Conservation (phyloP, 53 echinoderm and acorn worm species). For the Hippasteria phrygiana region DNA sequence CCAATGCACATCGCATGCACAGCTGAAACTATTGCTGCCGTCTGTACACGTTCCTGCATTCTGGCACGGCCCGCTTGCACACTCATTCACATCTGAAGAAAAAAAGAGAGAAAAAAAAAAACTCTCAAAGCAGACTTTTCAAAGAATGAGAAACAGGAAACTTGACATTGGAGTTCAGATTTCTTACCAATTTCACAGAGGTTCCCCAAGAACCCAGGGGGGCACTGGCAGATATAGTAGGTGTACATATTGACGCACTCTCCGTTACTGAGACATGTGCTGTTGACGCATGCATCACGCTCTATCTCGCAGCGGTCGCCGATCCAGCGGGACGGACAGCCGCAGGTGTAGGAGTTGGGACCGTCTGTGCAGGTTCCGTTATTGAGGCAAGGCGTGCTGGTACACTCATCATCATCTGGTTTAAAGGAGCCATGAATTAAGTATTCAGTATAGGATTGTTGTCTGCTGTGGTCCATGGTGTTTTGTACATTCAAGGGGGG, state of each 20-base stretch:
- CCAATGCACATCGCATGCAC: constrained; percentile 28
- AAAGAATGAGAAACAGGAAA: no score
- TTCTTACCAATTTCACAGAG: constrained; percentile 70
- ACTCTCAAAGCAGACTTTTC: no score
- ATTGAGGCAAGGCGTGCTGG: constrained; percentile 39
- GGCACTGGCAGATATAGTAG: constrained; percentile 53
- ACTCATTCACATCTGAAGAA: constrained; percentile 60
- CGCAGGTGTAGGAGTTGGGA: constrained; percentile 30
- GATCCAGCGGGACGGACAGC: constrained; percentile 41
- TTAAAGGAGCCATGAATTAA: no score
- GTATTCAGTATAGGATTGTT: no score
- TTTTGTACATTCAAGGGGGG: no score
- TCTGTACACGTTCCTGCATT: constrained; percentile 53
- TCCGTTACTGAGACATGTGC: constrained; percentile 36
- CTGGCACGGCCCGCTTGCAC: constrained; percentile 56
- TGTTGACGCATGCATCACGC: constrained; percentile 40
- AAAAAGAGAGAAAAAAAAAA: no score
- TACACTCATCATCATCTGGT: constrained; percentile 66
- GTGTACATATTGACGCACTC: constrained; percentile 62
- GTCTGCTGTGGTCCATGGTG: no score
- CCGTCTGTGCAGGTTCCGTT: constrained; percentile 54
- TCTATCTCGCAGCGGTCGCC: constrained; percentile 50
- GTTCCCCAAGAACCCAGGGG: constrained; percentile 62
- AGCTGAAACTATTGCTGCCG: constrained; percentile 15
- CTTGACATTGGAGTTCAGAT: no score